phyloP scores from a whole-genome alignment of 2,888 invertebrate genomes.

The Polydesmus complanatus region DNA sequence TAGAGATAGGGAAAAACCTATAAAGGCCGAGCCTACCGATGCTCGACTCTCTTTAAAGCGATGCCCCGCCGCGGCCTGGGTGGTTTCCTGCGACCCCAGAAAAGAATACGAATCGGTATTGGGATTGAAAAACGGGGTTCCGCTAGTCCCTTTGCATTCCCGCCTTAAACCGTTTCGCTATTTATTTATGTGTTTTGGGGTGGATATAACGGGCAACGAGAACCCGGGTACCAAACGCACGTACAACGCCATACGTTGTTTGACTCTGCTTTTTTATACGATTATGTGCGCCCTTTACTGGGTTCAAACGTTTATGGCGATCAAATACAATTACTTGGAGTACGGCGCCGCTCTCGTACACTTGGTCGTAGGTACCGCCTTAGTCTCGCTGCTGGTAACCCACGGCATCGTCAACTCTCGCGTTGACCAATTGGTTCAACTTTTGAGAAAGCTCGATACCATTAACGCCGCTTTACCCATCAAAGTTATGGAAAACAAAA shows the following conservation, averaged over 20 bases:
- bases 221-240: neutral
- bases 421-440: neutral
- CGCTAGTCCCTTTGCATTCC: neutral
- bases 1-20: no score
- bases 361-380: neutral
- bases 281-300: neutral
- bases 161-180: neutral
- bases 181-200: constrained; percentile 2
- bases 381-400: neutral
- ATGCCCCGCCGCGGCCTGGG: neutral
- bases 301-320: neutral
- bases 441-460: constrained; percentile 3
- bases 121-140: neutral
- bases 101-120: neutral
- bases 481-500: neutral
- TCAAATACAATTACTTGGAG: neutral
- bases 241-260: neutral
- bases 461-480: neutral
- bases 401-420: constrained; percentile 4
- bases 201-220: constrained; percentile 5
- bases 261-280: neutral
- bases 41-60: no score
- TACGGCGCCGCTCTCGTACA: constrained; percentile 7
- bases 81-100: neutral
- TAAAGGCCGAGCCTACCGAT: no score